Conservation (phyloP, 2,113 vertebrate genomes). For the Eclectus roratus region DNA sequence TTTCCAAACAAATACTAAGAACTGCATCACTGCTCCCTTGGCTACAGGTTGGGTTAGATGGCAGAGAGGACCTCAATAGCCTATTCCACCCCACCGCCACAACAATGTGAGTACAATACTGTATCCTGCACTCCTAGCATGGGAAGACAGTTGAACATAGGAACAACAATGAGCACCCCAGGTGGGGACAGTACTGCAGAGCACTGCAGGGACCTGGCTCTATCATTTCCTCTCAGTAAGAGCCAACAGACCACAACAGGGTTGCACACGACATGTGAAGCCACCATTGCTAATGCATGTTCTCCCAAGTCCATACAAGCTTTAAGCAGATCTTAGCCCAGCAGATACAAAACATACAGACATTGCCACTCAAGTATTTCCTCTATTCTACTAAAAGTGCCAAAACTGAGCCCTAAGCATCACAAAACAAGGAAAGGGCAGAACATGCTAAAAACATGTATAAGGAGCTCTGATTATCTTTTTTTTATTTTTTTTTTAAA, state of each 20-base stretch:
- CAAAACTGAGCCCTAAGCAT: background rate
- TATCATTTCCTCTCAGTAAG: fast-evolving
- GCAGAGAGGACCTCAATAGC: background rate
- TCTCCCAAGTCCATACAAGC: background rate
- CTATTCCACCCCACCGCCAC: background rate
- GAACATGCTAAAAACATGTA: background rate
- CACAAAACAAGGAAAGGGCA: background rate
- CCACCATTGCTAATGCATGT: background rate
- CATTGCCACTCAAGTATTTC: background rate
- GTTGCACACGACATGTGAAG: background rate
- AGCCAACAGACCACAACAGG: background rate
- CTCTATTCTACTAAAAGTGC: background rate
- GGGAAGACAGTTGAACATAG: fast-evolving
- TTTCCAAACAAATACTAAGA: background rate
- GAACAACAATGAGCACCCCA: background rate
- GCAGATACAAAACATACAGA: background rate
- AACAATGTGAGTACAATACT: fast-evolving
- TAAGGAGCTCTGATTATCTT: background rate
- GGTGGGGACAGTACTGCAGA: background rate
- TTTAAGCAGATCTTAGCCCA: background rate
- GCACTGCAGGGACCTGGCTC: background rate
- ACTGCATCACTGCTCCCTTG: background rate
- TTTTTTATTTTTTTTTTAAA: background rate
- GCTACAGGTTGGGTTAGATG: background rate
- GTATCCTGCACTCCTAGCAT: background rate